phyloP scores from a whole-genome alignment of 2,797 vertebrate species.

The Eospalax fontanierii region DNA sequence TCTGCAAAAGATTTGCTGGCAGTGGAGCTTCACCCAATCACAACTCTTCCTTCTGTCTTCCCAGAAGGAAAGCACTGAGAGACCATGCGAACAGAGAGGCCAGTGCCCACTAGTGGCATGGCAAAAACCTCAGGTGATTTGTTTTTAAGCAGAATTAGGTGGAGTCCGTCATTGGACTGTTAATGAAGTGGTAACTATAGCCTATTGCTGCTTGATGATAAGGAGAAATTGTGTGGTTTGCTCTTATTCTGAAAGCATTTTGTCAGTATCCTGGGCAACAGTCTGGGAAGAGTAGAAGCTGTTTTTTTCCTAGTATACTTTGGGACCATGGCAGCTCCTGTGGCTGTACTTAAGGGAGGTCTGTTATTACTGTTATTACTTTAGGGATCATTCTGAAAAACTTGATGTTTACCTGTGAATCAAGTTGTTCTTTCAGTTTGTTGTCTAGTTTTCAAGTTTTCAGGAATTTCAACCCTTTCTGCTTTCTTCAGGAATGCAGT shows the following conservation, averaged over 20 bases:
- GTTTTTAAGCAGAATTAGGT: constrained; percentile 70
- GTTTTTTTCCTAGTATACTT: constrained; percentile 75
- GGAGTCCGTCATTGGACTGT: constrained; percentile 70
- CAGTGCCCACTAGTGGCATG: constrained; percentile 2
- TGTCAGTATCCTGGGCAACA: constrained; percentile 76
- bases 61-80: constrained; percentile 30
- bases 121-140: constrained; percentile 65
- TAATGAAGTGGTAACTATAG: constrained; percentile 85
- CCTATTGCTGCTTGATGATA: constrained; percentile 78
- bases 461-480: neutral
- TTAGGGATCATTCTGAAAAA: constrained; percentile 22
- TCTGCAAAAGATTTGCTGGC: too few species aligned
- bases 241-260: constrained; percentile 84
- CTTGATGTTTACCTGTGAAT: constrained; percentile 46
- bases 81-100: neutral
- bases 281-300: constrained; percentile 80
- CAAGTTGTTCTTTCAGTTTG: constrained; percentile 23
- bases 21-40: too few species aligned
- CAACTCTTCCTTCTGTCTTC: too few species aligned
- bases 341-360: neutral
- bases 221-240: constrained; percentile 85
- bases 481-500: neutral
- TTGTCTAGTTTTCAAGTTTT: constrained; percentile 25
- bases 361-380: constrained; percentile 71
- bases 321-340: neutral